Evolutionary conservation across 2,888 invertebrate species (phyloP), one percentile per base, ranked within the genome.

Genomic region (Lacanobia oleracea): DNA sequence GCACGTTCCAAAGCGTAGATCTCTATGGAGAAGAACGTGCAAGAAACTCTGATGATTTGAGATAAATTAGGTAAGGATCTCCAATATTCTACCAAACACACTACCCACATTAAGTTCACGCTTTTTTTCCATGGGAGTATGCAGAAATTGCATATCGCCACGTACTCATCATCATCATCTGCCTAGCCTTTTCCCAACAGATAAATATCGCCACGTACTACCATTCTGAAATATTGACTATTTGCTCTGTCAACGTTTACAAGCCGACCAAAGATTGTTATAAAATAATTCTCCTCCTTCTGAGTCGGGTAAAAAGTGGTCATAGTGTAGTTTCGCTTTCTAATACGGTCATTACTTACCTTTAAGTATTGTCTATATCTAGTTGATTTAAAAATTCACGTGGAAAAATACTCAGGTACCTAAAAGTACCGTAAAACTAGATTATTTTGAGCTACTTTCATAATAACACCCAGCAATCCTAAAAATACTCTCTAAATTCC

Each of bases 401-500:
- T 33, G 33, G 6, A 33, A 33, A 33, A 33, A 6, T 33, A 33
- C 33, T 33, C 33, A 33, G 33, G 33, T 33, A 33, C 33, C 6
- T 6, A 33, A n/a, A 5, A 6, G 18, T 14, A 12, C 40, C 48
- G 9, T 33, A 16, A 50, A n/a, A 10, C 51, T 16, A 51, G 16
- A 1, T 12, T 65, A 75, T 72, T 57, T 68, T 6, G 6, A 18
- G 12, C 18, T 9, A 18, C 12, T 4, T 59, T 23, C 27, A 59
- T 21, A 51, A 21, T 33, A 48, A 27, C 21, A 48, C 40, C 27
- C 1, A n/a, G 12, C 9, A 6, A 59, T 53, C 12, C 27, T 59
- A 70, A 77, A 69, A 74, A 74, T 77, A 53, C 51, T 51, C 18
- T 18, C 6, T 1, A 40, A 74, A 69, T 12, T 59, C 45, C 18